Conservation (phyloP, 2,888 invertebrate species). For the Plemyria rubiginata region DNA sequence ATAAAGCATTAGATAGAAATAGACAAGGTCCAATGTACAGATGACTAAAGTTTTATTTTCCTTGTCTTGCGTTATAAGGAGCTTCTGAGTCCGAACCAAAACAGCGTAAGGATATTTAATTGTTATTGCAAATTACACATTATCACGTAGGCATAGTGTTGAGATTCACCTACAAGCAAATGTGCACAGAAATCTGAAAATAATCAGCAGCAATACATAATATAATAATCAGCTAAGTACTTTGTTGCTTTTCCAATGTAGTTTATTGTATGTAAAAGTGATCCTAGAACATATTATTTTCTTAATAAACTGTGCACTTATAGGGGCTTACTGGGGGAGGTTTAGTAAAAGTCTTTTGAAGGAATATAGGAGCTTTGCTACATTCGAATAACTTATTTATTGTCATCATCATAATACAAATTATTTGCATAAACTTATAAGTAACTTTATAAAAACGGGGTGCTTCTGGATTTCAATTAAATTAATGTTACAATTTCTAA, state of each 20-base stretch:
- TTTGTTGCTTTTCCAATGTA: not conserved
- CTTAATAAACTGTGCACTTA: too few species aligned
- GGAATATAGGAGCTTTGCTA: too few species aligned
- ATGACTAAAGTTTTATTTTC: constrained; percentile 47
- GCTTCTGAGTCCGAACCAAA: constrained; percentile 73
- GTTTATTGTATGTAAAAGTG: not conserved
- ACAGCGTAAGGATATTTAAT: constrained; percentile 67
- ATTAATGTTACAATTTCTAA: too few species aligned
- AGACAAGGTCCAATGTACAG: constrained; percentile 76
- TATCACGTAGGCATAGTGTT: constrained; percentile 40
- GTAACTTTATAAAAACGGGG: too few species aligned
- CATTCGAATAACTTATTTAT: not conserved
- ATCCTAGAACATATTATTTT: not conserved
- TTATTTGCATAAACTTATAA: too few species aligned
- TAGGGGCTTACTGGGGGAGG: not conserved
- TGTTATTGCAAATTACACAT: constrained; percentile 47
- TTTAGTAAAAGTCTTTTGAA: not conserved
- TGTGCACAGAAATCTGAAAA: constrained; percentile 11
- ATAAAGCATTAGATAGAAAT: not conserved
- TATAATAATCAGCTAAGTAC: too few species aligned
- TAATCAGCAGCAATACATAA: not conserved
- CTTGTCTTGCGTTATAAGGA: constrained; percentile 64
- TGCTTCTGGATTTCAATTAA: too few species aligned
- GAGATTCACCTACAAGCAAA: constrained; percentile 22
- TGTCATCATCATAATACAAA: too few species aligned